Evolutionary conservation across 2,797 vertebrate species (phyloP).

Genomic region (Neopelma chrysocephalum): DNA sequence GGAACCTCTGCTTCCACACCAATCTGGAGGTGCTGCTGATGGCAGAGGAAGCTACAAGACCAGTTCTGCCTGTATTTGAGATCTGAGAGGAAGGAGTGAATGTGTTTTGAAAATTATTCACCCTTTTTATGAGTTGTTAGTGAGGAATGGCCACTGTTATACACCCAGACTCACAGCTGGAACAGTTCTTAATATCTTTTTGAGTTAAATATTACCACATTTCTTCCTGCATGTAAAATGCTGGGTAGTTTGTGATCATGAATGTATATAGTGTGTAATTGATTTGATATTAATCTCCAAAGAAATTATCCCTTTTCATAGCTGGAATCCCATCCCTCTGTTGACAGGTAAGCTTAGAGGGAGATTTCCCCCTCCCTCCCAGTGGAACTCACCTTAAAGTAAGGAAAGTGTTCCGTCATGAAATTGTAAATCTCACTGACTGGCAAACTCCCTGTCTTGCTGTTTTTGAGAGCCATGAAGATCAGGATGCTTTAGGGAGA

Average conservation of each 20-base stretch:
- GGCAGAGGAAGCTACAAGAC: neutral
- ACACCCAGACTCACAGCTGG: neutral
- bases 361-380: neutral
- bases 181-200: neutral
- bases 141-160: neutral
- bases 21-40: neutral
- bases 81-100: neutral
- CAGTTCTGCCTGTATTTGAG: conserved; percentile 9
- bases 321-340: neutral
- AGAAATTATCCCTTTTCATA: neutral
- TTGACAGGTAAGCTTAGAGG: neutral
- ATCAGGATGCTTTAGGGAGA: conserved; percentile 90
- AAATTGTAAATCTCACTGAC: conserved; percentile 99
- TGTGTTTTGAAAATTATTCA: neutral
- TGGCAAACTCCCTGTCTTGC: conserved; percentile 93
- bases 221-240: neutral
- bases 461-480: conserved; percentile 98
- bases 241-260: neutral
- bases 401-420: conserved; percentile 98
- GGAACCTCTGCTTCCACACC: neutral
- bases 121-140: neutral
- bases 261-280: rapidly evolving
- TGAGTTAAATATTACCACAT: neutral
- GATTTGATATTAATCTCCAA: neutral
- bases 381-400: conserved; percentile 89